These are phyloP conservation scores for Parascotia fuliginaria DNA, from an alignment of 2,888 invertebrate species.

Conservation along the genomic window DNA sequence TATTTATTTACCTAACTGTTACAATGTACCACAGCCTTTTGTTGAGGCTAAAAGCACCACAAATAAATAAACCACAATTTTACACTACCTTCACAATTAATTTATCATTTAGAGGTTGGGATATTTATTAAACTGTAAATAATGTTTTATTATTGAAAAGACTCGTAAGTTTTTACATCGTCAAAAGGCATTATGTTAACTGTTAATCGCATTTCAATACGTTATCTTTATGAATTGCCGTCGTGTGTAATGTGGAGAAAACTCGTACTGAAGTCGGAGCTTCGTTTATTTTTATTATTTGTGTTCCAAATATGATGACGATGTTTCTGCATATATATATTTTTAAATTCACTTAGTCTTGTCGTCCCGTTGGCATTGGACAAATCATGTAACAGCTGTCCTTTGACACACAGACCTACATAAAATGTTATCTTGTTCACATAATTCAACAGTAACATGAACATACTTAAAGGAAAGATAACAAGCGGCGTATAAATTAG, in stretches of 20 bases:
- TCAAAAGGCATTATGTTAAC: conserved; percentile 70
- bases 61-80: conserved; percentile 56
- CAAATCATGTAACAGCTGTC: conserved; percentile 31
- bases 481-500: too few species aligned
- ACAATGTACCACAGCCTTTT: conserved; percentile 61
- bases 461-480: too few species aligned
- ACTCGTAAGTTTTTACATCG: conserved; percentile 60
- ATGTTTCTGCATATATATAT: conserved; percentile 38
- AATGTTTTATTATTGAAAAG: conserved; percentile 64
- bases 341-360: conserved; percentile 17
- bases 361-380: conserved; percentile 15
- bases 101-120: conserved; percentile 50
- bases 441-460: conserved; percentile 6
- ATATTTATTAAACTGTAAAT: conserved; percentile 71
- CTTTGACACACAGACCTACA: conserved; percentile 20
- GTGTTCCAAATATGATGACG: conserved; percentile 56
- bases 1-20: conserved; percentile 76
- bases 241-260: conserved; percentile 63
- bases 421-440: neutral
- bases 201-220: conserved; percentile 69
- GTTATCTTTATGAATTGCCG: conserved; percentile 69
- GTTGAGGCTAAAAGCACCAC: conserved; percentile 54
- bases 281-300: conserved; percentile 63
- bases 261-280: conserved; percentile 51
- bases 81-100: conserved; percentile 49